These are phyloP conservation scores for Myathropa florea DNA, from an alignment of 2,888 invertebrate genomes.

Conservation along the genomic window DNA sequence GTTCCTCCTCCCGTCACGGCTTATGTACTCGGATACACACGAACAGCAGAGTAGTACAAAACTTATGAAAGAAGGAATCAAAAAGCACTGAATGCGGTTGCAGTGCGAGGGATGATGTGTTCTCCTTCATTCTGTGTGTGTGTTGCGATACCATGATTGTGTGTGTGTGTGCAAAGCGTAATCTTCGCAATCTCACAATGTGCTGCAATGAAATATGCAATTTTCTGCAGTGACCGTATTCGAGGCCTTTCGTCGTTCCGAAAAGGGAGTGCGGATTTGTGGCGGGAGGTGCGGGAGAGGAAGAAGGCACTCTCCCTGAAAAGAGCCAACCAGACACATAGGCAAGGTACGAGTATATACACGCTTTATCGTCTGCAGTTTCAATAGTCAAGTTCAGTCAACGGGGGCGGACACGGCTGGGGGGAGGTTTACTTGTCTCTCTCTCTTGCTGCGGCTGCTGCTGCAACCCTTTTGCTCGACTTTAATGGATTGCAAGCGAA, in stretches of 20 bases:
- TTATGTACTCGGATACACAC: slow-evolving; percentile 1
- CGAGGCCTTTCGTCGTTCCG: slow-evolving; percentile 62
- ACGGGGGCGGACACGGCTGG: background rate
- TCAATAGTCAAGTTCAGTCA: slow-evolving; percentile 70
- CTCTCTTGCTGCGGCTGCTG: background rate
- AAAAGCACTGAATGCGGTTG: slow-evolving; percentile 46
- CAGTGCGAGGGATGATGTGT: background rate
- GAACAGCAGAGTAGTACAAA: background rate
- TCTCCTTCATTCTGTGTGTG: background rate
- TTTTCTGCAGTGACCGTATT: slow-evolving; percentile 71
- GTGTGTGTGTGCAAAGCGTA: slow-evolving; percentile 23
- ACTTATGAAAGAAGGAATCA: slow-evolving; percentile 36
- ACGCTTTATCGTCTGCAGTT: slow-evolving; percentile 60
- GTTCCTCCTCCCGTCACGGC: background rate
- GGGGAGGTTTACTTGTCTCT: background rate
- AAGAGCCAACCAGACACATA: slow-evolving; percentile 57
- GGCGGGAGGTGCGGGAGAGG: background rate
- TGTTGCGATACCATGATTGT: too few species aligned
- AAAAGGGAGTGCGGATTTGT: background rate
- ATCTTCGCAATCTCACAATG: slow-evolving; percentile 61
- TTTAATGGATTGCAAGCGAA: slow-evolving; percentile 65
- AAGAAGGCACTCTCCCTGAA: slow-evolving; percentile 32
- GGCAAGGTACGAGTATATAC: slow-evolving; percentile 20
- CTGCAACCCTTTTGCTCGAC: background rate
- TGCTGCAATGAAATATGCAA: slow-evolving; percentile 70